A percentile compares a stretch with the other conserved stretches of the same genome.
Evolutionary conservation across 2,113 vertebrate genomes (phyloP).

Genomic region (Etia nguti): DNA sequence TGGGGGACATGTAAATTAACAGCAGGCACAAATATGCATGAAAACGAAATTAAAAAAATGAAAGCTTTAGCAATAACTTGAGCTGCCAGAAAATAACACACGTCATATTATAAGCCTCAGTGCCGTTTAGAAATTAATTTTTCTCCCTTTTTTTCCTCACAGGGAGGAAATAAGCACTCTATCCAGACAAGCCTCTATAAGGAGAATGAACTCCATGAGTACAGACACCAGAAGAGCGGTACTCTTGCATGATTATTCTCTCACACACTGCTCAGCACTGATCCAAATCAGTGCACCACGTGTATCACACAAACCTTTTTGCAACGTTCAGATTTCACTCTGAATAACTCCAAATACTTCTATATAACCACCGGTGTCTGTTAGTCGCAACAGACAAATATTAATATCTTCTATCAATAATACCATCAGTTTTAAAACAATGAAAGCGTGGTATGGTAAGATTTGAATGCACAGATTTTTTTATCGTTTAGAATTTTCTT

Average conservation of each 20-base stretch:
- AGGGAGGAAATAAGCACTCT: conserved; percentile 87
- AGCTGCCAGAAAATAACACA: not conserved
- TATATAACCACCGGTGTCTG: fast-evolving
- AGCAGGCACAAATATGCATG: not conserved
- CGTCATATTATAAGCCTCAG: not conserved
- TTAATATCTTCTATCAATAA: not conserved
- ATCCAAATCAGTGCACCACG: not conserved
- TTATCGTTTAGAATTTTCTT: not conserved
- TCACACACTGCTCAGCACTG: not conserved
- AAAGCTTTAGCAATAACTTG: not conserved
- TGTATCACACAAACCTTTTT: not conserved
- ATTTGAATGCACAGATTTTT: not conserved
- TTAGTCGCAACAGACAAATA: not conserved
- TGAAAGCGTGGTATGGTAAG: too few relatives aligned
- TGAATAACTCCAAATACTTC: not conserved
- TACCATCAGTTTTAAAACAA: fast-evolving
- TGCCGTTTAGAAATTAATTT: not conserved
- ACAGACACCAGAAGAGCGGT: conserved; percentile 78
- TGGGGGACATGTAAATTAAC: not conserved
- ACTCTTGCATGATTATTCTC: not conserved
- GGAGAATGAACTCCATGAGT: conserved; percentile 80
- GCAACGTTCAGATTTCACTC: not conserved
- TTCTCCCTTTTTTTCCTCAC: not conserved
- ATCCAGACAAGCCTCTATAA: conserved; percentile 84
- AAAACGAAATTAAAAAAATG: not conserved